phyloP scores from a whole-genome alignment of 2,797 vertebrate species.

The Chiloscyllium punctatum region DNA sequence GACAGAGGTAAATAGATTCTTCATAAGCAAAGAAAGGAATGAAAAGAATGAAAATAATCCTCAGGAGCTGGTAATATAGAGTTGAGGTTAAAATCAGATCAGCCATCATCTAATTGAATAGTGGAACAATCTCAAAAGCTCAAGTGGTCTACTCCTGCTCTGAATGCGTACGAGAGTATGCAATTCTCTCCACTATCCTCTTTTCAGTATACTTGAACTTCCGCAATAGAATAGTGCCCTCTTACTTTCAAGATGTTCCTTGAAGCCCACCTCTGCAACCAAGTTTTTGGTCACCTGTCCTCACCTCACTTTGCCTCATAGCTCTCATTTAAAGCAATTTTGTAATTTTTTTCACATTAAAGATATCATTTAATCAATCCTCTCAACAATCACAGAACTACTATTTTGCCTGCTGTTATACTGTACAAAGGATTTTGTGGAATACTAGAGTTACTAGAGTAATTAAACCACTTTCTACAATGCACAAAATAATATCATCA shows the following conservation, averaged over 20 bases:
- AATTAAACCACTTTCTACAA: not conserved
- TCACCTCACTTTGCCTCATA: not conserved
- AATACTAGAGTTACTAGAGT: not conserved
- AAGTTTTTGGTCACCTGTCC: not conserved
- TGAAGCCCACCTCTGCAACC: not conserved
- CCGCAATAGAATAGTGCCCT: not conserved
- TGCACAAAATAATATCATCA: not conserved
- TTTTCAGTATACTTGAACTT: not conserved
- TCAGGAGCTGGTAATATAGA: too few species aligned
- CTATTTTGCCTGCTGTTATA: not conserved
- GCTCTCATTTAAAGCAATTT: not conserved
- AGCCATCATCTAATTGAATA: too few species aligned
- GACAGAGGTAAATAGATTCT: too few species aligned
- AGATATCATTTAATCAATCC: not conserved
- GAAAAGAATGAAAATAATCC: too few species aligned
- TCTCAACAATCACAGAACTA: not conserved
- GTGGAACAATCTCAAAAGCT: too few species aligned
- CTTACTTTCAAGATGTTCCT: not conserved
- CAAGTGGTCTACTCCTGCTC: too few species aligned
- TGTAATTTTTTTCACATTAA: not conserved
- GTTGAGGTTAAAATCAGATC: too few species aligned
- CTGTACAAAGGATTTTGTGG: not conserved
- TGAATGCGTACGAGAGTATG: too few species aligned
- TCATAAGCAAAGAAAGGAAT: too few species aligned
- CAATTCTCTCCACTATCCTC: not conserved